Base-by-base conservation (phyloP, 2,797 vertebrate species). In the Sebastes jordani region DNA sequence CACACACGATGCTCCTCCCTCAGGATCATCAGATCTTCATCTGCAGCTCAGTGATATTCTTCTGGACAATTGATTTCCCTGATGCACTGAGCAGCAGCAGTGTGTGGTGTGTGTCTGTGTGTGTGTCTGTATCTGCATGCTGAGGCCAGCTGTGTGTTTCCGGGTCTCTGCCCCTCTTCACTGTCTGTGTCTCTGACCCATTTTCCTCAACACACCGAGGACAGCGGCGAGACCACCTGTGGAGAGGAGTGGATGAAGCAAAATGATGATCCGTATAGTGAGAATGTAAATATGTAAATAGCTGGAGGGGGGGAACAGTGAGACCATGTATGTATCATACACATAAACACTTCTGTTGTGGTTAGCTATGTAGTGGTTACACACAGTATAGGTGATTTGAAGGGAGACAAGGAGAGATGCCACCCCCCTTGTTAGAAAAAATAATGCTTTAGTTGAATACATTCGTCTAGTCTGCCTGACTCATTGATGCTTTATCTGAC, bases 131-230 rank as follows among this genome's bases (percentile, higher is more conserved):
- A 11, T 81, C 49, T 78, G 82, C n/a, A 54, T 69, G 65, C 64
- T 60, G 80, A 74, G 60, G 42, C 82, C 91, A 87, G 87, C 87
- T 89, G 84, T 73, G 74, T 74, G 64, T 79, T 59, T 85, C 76
- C 71, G 76, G 27, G 25, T 82, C 67, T 72, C 68, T 75, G 70
- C 82, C 78, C 74, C 64, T 83, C 73, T 69, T 81, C 58, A 4
- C 67, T 76, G 27, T 80, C 70, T 36, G 73, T 64, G 69, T 80
- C 75, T 91, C 75, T 91, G 91, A 91, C 89, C 87, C 86, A 93
- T 74, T 93, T 93, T 87, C 61, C 64, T 58, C 6, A 6, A 74
- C 70, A 77, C 71, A 56, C 22, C 14, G 14, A 71, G 73, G 76
- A 83, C 62, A 46, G 71, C 38, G 60, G 75, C 32, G 55, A 79